phyloP scores from a whole-genome alignment of 2,888 invertebrate species.

The Tenodera sinensis region DNA sequence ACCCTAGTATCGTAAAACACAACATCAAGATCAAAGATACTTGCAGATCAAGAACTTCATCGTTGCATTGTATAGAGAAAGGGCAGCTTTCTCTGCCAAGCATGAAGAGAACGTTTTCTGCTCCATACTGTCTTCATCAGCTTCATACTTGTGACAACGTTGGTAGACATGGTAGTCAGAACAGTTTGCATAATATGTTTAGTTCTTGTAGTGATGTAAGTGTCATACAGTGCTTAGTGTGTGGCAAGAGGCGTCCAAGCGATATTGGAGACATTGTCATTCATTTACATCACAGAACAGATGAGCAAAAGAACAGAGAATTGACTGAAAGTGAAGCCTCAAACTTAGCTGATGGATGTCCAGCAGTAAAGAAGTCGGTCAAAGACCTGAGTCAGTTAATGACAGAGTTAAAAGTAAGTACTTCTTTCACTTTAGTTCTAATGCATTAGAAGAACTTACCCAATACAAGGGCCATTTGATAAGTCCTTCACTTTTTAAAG shows the following conservation, averaged over 20 bases:
- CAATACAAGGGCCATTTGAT: no score
- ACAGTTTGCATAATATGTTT: constrained; percentile 27
- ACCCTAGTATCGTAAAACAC: background rate
- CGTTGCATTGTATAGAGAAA: background rate
- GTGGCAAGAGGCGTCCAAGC: background rate
- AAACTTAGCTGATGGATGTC: background rate
- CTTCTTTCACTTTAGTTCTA: background rate
- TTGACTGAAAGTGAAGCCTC: background rate
- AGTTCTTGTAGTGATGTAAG: constrained; percentile 31
- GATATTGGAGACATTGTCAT: background rate
- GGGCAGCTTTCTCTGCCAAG: background rate
- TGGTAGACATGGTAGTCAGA: background rate
- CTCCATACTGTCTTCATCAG: constrained; percentile 7
- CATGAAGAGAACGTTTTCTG: constrained; percentile 6
- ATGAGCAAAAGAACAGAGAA: background rate
- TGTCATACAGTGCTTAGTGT: constrained; percentile 17
- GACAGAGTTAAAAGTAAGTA: constrained; percentile 24
- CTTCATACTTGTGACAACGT: background rate
- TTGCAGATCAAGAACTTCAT: background rate
- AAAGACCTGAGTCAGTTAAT: constrained; percentile 17
- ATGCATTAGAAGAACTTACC: no score
- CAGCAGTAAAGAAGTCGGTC: background rate
- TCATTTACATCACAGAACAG: background rate
- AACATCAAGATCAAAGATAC: background rate
- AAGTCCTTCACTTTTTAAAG: no score